phyloP scores from a whole-genome alignment of 2,888 invertebrate genomes.

The Myathropa florea region DNA sequence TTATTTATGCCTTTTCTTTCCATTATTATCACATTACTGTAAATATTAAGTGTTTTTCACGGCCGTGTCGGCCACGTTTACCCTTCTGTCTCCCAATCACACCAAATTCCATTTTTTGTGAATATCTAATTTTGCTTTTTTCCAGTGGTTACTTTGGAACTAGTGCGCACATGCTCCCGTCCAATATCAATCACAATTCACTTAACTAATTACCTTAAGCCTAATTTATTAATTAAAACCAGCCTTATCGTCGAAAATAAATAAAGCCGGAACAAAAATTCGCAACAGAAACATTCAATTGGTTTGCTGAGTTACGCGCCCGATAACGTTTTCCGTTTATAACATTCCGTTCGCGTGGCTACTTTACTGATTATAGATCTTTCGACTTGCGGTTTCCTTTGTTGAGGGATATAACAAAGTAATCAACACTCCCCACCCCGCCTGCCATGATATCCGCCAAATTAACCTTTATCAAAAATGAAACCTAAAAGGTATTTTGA shows the following conservation, averaged over 20 bases:
- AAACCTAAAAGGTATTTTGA: neutral
- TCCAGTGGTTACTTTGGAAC: neutral
- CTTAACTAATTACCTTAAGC: neutral
- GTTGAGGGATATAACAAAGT: slow-evolving; percentile 37
- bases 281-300: slow-evolving; percentile 2
- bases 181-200: too few relatives aligned
- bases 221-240: neutral
- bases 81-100: too few relatives aligned
- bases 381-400: slow-evolving; percentile 30
- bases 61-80: too few relatives aligned
- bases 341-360: slow-evolving; percentile 48
- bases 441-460: neutral
- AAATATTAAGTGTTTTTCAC: too few relatives aligned
- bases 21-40: too few relatives aligned
- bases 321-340: slow-evolving; percentile 24
- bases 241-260: neutral
- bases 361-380: slow-evolving; percentile 45
- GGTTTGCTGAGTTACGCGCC: slow-evolving; percentile 2
- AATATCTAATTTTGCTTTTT: too few relatives aligned
- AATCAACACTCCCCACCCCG: slow-evolving; percentile 28
- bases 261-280: slow-evolving; percentile 2
- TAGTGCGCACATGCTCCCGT: neutral
- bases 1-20: too few relatives aligned
- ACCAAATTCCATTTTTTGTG: too few relatives aligned
- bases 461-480: neutral